Percentiles rank a stretch among this genome's conserved stretches.
Conservation (phyloP, 2,888 invertebrate genomes). For the Incurvaria masculella region DNA sequence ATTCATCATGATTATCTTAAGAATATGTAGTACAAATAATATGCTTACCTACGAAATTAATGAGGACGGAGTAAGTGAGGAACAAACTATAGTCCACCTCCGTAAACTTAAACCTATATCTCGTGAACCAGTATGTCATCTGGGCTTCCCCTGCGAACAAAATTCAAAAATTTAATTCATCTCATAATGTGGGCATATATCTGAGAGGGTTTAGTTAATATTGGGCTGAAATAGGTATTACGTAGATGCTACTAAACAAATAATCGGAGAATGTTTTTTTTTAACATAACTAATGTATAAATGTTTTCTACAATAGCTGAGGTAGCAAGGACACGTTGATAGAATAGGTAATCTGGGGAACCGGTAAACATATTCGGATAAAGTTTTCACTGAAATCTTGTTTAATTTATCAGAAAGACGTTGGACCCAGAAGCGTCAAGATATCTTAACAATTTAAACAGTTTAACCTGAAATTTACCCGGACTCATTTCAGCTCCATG, state of each 20-base stretch:
- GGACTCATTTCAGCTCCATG: not conserved
- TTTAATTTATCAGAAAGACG: too few relatives aligned
- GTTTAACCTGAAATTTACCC: not conserved
- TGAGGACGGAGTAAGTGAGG: constrained; percentile 53
- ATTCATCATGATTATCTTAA: constrained; percentile 8
- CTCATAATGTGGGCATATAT: too few relatives aligned
- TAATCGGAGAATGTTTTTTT: too few relatives aligned
- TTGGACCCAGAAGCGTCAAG: too few relatives aligned
- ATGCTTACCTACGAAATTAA: constrained; percentile 54
- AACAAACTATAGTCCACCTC: constrained; percentile 58
- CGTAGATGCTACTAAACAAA: too few relatives aligned
- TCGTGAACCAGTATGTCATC: constrained; percentile 56
- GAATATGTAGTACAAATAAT: constrained; percentile 10
- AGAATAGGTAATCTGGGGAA: too few relatives aligned
- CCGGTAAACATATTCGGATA: too few relatives aligned
- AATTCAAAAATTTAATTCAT: not conserved
- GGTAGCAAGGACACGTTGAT: too few relatives aligned
- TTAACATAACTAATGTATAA: too few relatives aligned
- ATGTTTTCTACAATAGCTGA: too few relatives aligned
- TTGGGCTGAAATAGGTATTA: not conserved
- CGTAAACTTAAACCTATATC: constrained; percentile 58
- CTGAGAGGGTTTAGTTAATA: not conserved
- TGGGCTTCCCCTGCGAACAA: constrained; percentile 51
- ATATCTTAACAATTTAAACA: constrained; percentile 15
- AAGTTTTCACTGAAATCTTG: too few relatives aligned